Evolutionary conservation across 2,888 invertebrate genomes (phyloP).

Genomic region (Troides helena): DNA sequence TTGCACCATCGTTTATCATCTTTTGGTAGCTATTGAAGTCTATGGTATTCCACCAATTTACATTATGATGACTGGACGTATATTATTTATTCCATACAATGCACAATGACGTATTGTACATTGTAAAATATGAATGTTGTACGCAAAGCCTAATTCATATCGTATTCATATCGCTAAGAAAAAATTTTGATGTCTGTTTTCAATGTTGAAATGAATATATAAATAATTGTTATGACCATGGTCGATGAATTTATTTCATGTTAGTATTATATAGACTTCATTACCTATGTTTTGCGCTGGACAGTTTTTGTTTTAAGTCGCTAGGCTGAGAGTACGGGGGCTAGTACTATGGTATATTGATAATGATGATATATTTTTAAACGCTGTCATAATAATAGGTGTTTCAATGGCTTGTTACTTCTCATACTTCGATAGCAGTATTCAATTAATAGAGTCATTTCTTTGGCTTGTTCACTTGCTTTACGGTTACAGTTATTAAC

Average conservation of each 20-base stretch:
- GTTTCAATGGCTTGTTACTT: slow-evolving; percentile 1
- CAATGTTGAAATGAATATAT: neutral
- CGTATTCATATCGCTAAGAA: neutral
- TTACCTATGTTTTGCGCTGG: too few species aligned
- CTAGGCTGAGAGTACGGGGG: too few species aligned
- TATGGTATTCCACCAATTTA: neutral
- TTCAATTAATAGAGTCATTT: slow-evolving; percentile 2
- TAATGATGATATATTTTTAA: too few species aligned
- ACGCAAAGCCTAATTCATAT: neutral
- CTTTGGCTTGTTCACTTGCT: slow-evolving; percentile 6
- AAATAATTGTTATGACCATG: too few species aligned
- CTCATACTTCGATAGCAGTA: slow-evolving; percentile 1
- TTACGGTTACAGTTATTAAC: slow-evolving; percentile 21
- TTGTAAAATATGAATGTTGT: slow-evolving; percentile 6
- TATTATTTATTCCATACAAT: slow-evolving; percentile 6
- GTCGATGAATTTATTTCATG: too few species aligned
- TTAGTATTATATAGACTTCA: too few species aligned
- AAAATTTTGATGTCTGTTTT: neutral
- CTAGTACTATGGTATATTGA: too few species aligned
- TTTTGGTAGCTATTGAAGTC: too few species aligned
- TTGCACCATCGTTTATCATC: too few species aligned
- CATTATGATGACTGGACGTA: slow-evolving; percentile 2
- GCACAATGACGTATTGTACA: slow-evolving; percentile 7
- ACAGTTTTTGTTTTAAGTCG: too few species aligned
- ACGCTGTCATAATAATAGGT: too few species aligned